Conservation (phyloP, 64 coral and sea anemone species). For the Catalaphyllia jardinei region DNA sequence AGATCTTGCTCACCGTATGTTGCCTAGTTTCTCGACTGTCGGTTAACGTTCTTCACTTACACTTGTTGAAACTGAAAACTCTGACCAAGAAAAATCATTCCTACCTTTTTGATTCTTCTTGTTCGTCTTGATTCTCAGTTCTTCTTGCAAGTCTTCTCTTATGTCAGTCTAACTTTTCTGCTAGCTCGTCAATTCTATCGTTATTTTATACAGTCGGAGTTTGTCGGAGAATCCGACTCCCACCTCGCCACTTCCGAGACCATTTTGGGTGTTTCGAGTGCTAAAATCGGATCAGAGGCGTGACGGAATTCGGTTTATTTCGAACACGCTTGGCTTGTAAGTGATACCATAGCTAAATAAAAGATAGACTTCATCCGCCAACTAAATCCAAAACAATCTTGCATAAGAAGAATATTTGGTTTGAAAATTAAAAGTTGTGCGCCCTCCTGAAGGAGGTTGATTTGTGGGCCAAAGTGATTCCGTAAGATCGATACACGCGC, state of each 20-base stretch:
- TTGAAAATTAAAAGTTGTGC: too few species aligned
- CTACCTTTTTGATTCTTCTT: background rate
- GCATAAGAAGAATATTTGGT: too few species aligned
- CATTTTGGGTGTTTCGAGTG: conserved; percentile 10
- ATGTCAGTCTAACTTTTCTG: background rate
- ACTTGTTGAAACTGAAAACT: too few species aligned
- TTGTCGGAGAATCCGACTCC: background rate
- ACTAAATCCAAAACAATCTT: too few species aligned
- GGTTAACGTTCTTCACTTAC: too few species aligned
- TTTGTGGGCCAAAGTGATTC: too few species aligned
- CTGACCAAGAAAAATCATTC: background rate
- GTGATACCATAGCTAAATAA: background rate
- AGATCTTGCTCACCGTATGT: too few species aligned
- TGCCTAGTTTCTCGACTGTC: too few species aligned
- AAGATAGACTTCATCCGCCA: background rate
- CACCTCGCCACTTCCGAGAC: background rate
- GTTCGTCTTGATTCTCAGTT: background rate
- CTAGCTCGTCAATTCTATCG: background rate
- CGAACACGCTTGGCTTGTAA: background rate
- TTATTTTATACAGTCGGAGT: background rate
- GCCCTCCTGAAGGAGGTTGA: too few species aligned
- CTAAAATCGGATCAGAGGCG: background rate
- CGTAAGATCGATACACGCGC: too few species aligned
- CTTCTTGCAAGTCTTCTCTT: background rate
- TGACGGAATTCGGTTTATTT: conserved; percentile 20